Evolutionary conservation across 37 sponge, comb jelly and placozoan species (phyloP), one percentile per base, ranked within the genome.

Genomic region (Tethya wilhelma): DNA sequence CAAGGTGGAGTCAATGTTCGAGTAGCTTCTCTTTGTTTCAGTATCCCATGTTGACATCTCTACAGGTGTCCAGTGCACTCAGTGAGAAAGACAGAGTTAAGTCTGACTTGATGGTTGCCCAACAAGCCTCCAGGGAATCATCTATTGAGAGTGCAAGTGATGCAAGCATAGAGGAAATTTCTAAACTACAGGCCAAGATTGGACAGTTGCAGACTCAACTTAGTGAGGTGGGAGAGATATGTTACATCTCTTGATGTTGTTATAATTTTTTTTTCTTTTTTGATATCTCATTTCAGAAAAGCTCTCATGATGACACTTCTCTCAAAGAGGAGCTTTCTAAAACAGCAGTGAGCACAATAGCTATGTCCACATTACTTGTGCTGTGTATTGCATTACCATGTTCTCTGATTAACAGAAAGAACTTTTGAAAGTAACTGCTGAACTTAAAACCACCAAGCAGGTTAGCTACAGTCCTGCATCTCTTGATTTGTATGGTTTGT

Each of bases 341-440:
- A 53, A 71, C 58, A 17, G 30, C 69, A 19, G 53, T 49, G 14
- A 49, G 53, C 14, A 19, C n/a, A n/a, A n/a, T n/a, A n/a, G n/a
- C n/a, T n/a, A n/a, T n/a, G n/a, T n/a, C n/a, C n/a, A n/a, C n/a
- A n/a, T n/a, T n/a, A n/a, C n/a, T n/a, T n/a, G n/a, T n/a, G n/a
- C n/a, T n/a, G n/a, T n/a, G n/a, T n/a, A n/a, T n/a, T n/a, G n/a
- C n/a, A 19, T 14, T 49, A 49, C 14, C 53, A 19, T 14, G 9
- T 14, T 49, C 53, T 49, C 53, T 49, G 14, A 19, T 14, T n/a
- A n/a, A 25, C 63, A 67, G 67, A 59, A 89, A 31, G 81, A 91
- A 29, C 66, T 97, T 0, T 83, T 91, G 29, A 85, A 68, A 45
- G 87, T 93, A 7, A 85, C 71, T 43, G 79, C 86, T 67, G 94